Evolutionary conservation across 2,888 invertebrate species (phyloP).

Genomic region (Blera fallax): DNA sequence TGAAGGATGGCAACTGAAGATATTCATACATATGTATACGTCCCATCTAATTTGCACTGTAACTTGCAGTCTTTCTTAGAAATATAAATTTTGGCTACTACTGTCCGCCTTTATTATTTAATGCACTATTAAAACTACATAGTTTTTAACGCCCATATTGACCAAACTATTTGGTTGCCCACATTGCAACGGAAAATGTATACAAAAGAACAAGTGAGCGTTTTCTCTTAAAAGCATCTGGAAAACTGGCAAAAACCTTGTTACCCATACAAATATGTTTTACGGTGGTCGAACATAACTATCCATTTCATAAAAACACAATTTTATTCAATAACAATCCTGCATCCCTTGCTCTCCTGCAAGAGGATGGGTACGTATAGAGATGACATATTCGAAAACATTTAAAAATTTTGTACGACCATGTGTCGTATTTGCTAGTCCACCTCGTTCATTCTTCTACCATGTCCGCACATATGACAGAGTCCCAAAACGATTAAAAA

Average conservation of each 20-base stretch:
- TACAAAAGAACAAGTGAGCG: not conserved
- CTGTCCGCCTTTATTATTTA: too few relatives aligned
- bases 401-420: constrained; percentile 64
- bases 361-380: constrained; percentile 7
- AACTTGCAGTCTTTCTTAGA: too few relatives aligned
- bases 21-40: too few relatives aligned
- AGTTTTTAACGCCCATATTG: too few relatives aligned
- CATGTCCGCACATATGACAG: constrained; percentile 50
- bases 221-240: not conserved
- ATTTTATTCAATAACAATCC: constrained; percentile 58
- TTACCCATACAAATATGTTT: constrained; percentile 26
- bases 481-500: constrained; percentile 52
- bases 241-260: not conserved
- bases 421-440: constrained; percentile 54
- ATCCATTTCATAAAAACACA: constrained; percentile 49
- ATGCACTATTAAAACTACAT: too few relatives aligned
- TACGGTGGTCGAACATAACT: constrained; percentile 45
- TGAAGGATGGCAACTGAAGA: too few relatives aligned
- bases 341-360: constrained; percentile 41
- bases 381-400: constrained; percentile 62
- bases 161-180: too few relatives aligned
- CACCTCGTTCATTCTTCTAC: constrained; percentile 38
- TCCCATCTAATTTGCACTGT: too few relatives aligned
- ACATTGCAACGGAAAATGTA: not conserved
- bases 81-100: too few relatives aligned